These are phyloP conservation scores for Limnephilus lunatus DNA, from an alignment of 2,888 invertebrate genomes.

Conservation along the genomic window DNA sequence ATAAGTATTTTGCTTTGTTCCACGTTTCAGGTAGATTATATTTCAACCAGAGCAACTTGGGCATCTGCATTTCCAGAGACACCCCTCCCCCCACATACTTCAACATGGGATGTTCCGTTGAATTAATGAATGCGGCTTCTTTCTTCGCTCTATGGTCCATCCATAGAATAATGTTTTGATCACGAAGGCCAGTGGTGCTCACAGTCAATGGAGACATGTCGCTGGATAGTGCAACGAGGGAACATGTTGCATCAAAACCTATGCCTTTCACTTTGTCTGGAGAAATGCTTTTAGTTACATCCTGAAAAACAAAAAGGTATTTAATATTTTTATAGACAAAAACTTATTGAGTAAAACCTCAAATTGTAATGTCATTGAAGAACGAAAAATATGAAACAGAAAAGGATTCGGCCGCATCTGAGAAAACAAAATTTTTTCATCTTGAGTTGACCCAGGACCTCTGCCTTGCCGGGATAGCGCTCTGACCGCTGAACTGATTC, in stretches of 20 bases:
- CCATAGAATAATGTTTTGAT: conserved; percentile 93
- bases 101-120: conserved; percentile 84
- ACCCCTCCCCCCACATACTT: conserved; percentile 94
- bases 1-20: conserved; percentile 85
- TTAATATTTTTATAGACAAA: too few species aligned
- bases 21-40: conserved; percentile 83
- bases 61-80: conserved; percentile 97
- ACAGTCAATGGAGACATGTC: conserved; percentile 84
- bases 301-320: conserved; percentile 72
- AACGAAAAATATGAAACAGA: too few species aligned
- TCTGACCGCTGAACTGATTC: too few species aligned
- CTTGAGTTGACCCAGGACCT: too few species aligned
- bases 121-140: conserved; percentile 90
- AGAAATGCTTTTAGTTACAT: conserved; percentile 77
- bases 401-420: too few species aligned
- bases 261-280: conserved; percentile 85
- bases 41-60: conserved; percentile 96
- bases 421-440: too few species aligned
- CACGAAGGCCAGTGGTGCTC: conserved; percentile 80
- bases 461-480: too few species aligned
- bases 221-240: conserved; percentile 88
- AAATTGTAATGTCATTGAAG: too few species aligned
- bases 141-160: conserved; percentile 92
- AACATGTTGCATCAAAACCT: conserved; percentile 98
- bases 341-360: too few species aligned